Evolutionary conservation across 1,140 invertebrate genomes (phyloP).

Genomic region (Rhizoglyphus robini): DNA sequence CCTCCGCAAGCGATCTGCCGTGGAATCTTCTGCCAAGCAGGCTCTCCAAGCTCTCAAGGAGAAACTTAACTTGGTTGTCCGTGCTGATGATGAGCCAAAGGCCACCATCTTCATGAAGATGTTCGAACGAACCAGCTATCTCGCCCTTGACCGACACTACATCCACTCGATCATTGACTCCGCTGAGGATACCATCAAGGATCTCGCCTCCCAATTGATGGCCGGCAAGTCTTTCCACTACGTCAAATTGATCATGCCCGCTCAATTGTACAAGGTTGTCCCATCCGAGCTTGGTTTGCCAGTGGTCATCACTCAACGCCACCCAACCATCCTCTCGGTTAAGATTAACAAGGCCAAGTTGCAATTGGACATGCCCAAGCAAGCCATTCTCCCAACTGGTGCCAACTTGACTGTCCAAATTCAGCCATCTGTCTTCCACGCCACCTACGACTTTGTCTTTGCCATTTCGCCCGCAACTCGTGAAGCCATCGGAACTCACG

Average conservation of each 20-base stretch:
- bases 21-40: conserved; percentile 8
- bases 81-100: conserved; percentile 22
- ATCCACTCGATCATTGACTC: conserved; percentile 15
- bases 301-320: conserved; percentile 20
- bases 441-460: conserved; percentile 17
- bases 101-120: conserved; percentile 23
- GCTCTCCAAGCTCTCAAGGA: conserved; percentile 21
- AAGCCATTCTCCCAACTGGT: conserved; percentile 16
- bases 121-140: conserved; percentile 24
- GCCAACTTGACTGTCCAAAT: conserved; percentile 22
- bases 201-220: neutral
- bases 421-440: conserved; percentile 13
- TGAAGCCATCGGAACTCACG: conserved; percentile 16
- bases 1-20: neutral
- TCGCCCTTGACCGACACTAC: conserved; percentile 22
- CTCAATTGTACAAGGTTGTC: conserved; percentile 20
- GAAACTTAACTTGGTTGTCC: conserved; percentile 11
- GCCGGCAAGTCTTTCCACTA: conserved; percentile 17
- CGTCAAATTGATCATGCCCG: conserved; percentile 23
- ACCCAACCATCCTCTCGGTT: conserved; percentile 23
- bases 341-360: conserved; percentile 12
- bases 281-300: conserved; percentile 24
- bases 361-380: conserved; percentile 15
- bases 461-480: conserved; percentile 9
- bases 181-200: conserved; percentile 20